phyloP scores from a whole-genome alignment of 2,113 vertebrate genomes.

The Cheirogaleus medius region DNA sequence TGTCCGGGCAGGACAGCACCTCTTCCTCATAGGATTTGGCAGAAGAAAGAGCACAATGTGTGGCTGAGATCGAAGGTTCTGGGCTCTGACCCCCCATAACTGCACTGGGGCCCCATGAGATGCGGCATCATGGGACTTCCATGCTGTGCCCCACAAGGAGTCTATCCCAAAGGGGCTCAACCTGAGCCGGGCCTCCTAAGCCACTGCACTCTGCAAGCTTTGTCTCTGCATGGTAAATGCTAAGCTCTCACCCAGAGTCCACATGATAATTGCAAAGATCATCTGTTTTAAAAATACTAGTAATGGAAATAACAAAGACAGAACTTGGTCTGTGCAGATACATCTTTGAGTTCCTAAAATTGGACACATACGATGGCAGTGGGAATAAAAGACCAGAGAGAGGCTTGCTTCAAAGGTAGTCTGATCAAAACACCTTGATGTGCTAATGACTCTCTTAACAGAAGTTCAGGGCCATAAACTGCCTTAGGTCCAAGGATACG shows the following conservation, averaged over 20 bases:
- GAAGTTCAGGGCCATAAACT: neutral
- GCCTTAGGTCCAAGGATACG: neutral
- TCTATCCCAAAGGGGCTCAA: neutral
- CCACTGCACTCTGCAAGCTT: neutral
- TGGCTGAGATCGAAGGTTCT: neutral
- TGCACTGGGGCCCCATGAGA: neutral
- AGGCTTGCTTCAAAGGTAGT: constrained; percentile 13
- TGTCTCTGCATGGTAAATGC: neutral
- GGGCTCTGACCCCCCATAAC: neutral
- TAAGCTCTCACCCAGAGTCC: neutral
- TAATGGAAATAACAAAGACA: neutral
- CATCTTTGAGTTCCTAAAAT: neutral
- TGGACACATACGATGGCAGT: neutral
- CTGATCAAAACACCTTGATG: constrained; percentile 2
- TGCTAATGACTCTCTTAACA: constrained; percentile 5
- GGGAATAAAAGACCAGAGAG: neutral
- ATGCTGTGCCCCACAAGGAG: neutral
- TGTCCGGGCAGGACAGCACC: neutral
- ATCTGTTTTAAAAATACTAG: neutral
- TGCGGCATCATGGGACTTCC: neutral
- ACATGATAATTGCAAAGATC: neutral
- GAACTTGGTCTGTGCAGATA: neutral
- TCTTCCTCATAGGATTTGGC: neutral
- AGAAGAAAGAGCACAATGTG: too few species aligned
- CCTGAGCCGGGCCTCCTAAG: neutral